Evolutionary conservation across 2,797 vertebrate genomes (phyloP).

Genomic region (Bucorvus abyssinicus): DNA sequence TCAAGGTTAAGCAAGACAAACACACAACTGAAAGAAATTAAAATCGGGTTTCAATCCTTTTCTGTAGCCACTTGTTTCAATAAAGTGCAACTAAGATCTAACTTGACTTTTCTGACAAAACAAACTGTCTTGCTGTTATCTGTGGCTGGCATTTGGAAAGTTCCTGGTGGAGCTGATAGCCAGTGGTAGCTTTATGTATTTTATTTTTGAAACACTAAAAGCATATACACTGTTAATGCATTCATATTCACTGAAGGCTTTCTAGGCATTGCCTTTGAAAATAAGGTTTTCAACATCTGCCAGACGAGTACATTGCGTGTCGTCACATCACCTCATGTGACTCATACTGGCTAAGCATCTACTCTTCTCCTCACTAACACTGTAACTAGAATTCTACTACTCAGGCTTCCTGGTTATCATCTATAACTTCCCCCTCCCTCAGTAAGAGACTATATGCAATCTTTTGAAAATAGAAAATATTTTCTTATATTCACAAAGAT

Average conservation of each 20-base stretch:
- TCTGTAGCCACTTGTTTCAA: neutral
- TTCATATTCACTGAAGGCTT: neutral
- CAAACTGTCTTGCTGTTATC: neutral
- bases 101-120: neutral
- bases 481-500: neutral
- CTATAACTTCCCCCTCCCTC: neutral
- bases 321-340: rapidly evolving
- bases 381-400: neutral
- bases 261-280: neutral
- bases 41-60: neutral
- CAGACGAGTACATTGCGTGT: neutral
- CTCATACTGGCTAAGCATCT: neutral
- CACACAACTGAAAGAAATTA: neutral
- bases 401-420: neutral
- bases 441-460: neutral
- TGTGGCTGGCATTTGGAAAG: neutral
- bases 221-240: neutral
- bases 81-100: neutral
- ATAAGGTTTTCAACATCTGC: neutral
- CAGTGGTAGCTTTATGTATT: neutral
- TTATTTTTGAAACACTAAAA: neutral
- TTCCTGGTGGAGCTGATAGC: neutral
- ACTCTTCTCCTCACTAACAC: neutral
- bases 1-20: neutral
- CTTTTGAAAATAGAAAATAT: neutral